Evolutionary conservation across 2,113 vertebrate genomes (phyloP).

Genomic region (Melanotaenia duboulayi): DNA sequence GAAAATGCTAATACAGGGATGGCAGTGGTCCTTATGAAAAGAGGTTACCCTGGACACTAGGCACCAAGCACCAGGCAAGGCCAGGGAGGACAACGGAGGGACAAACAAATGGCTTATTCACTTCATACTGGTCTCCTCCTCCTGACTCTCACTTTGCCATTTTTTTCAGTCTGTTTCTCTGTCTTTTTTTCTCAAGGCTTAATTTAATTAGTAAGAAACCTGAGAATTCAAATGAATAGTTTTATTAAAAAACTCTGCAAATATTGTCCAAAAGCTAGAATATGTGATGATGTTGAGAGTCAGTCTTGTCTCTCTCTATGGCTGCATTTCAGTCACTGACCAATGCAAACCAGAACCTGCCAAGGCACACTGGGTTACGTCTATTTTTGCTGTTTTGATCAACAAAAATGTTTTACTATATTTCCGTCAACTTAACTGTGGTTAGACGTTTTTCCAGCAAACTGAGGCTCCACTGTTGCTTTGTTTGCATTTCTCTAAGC

Average conservation of each 20-base stretch:
- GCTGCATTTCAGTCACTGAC: slow-evolving; percentile 1
- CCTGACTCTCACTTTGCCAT: slow-evolving; percentile 29
- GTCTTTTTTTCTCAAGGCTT: not conserved
- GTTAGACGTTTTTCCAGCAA: slow-evolving; percentile 49
- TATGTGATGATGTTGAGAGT: slow-evolving; percentile 4
- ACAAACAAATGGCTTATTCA: slow-evolving; percentile 73
- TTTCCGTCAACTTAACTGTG: slow-evolving; percentile 58
- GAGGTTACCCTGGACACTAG: slow-evolving; percentile 60
- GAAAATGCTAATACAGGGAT: slow-evolving; percentile 58
- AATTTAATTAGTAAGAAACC: not conserved
- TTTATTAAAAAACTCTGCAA: slow-evolving; percentile 19
- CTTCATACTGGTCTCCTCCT: slow-evolving; percentile 30
- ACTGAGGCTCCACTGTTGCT: slow-evolving; percentile 51
- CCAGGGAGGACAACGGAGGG: slow-evolving; percentile 51
- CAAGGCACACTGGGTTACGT: slow-evolving; percentile 1
- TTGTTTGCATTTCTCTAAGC: slow-evolving; percentile 13
- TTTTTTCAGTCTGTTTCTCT: slow-evolving; percentile 23
- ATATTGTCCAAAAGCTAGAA: slow-evolving; percentile 10
- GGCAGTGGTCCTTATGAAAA: slow-evolving; percentile 54
- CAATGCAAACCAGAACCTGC: not conserved
- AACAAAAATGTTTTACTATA: slow-evolving; percentile 49
- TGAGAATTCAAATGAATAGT: slow-evolving; percentile 12
- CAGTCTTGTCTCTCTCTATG: not conserved
- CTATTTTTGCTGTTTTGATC: slow-evolving; percentile 62
- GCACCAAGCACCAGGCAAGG: slow-evolving; percentile 60